Evolutionary conservation across 2,797 vertebrate genomes (phyloP).

Genomic region (Pogoniulus pusillus): DNA sequence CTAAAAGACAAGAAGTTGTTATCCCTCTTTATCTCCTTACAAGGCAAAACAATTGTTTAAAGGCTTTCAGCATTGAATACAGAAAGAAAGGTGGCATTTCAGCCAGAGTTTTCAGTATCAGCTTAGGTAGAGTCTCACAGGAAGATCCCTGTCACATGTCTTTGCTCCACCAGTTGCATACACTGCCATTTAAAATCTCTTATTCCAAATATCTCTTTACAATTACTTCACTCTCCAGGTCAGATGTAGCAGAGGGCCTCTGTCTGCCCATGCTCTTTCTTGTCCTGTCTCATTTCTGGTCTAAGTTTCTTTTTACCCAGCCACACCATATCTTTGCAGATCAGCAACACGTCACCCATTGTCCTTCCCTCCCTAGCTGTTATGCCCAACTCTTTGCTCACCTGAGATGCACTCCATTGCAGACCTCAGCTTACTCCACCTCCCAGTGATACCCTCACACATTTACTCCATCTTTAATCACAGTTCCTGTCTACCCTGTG

Average conservation of each 20-base stretch:
- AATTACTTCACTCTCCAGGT: neutral
- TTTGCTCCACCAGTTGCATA: neutral
- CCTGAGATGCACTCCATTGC: neutral
- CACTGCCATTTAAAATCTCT: neutral
- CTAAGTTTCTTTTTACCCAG: neutral
- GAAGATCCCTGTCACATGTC: neutral
- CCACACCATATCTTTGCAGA: neutral
- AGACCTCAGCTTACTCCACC: neutral
- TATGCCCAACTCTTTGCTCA: neutral
- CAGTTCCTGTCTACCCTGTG: neutral
- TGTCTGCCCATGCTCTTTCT: neutral
- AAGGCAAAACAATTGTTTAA: neutral
- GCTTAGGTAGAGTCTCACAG: neutral
- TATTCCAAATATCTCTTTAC: neutral
- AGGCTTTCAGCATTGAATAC: neutral
- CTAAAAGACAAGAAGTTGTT: neutral
- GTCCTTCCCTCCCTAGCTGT: neutral
- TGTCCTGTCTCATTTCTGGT: neutral
- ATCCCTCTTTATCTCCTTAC: neutral
- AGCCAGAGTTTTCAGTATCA: neutral
- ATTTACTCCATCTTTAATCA: neutral
- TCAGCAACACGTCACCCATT: neutral
- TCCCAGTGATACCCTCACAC: neutral
- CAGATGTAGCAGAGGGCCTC: neutral
- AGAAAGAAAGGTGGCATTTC: constrained; percentile 3